Evolutionary conservation across 2,888 invertebrate species (phyloP), one percentile per base, ranked within the genome.

Genomic region (Dinocampus coccinellae): DNA sequence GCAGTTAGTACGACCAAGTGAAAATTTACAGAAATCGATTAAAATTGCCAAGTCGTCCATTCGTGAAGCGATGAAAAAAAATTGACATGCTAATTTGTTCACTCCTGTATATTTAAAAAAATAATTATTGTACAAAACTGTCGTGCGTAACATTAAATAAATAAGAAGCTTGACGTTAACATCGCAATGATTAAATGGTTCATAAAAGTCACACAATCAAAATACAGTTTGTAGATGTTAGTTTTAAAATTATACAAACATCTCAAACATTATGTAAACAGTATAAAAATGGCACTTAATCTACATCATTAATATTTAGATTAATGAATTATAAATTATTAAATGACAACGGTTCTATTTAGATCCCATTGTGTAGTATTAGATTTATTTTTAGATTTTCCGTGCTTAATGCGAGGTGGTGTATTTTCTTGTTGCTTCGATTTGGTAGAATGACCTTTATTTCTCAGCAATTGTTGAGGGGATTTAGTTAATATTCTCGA

Each of bases 281-380:
- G 6, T 3, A 47, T 3, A 29, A 3, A 33, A 29, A n/a, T 1
- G 57, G 4, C 16, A 57, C n/a, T 55, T 55, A 53, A 0, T 29
- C 11, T 29, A 57, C 10, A 57, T 39, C 16, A 34, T 16, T 4
- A 33, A 16, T 58, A 1, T 11, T 58, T 57, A 6, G 6, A 33
- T 16, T 3, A 53, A 53, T 58, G 24, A 4, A 7, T 7, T 34
- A 34, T 33, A 65, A 11, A 36, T 34, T 11, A 36, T 80, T 77
- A 84, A 73, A 85, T 85, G 42, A 85, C 74, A 62, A 85, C 69
- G 11, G 85, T 82, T 26, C 80, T 80, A 69, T 85, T 81, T 4
- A 80, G 73, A 73, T 85, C 85, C 85, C 85, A 85, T 6, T 83
- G 79, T 9, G 75, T 79, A 3, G 73, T 74, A 62, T 75, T 81